Percentiles rank a stretch among this genome's conserved stretches.
phyloP scores from a whole-genome alignment of 2,888 invertebrate genomes.

The Anodontia alba region DNA sequence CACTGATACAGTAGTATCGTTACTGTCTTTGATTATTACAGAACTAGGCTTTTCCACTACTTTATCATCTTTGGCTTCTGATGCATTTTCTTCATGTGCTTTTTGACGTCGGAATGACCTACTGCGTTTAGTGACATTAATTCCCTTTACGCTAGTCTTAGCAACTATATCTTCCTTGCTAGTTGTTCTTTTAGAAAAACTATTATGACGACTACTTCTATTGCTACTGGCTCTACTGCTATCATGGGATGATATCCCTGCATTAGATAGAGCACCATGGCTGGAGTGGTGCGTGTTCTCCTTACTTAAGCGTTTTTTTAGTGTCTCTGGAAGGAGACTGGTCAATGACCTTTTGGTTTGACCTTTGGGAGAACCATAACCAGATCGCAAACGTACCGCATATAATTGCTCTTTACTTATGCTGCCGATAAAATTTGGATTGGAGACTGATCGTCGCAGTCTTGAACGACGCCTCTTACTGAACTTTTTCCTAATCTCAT shows the following conservation, averaged over 20 bases:
- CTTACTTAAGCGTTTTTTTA: conserved; percentile 61
- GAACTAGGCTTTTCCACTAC: background rate
- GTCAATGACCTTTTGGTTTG: conserved; percentile 64
- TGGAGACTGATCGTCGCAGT: conserved; percentile 76
- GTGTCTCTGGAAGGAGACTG: conserved; percentile 60
- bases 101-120: conserved; percentile 74
- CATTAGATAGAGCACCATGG: conserved; percentile 47
- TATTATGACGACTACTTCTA: conserved; percentile 61
- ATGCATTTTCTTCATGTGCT: conserved; percentile 28
- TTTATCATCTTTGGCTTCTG: background rate
- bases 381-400: conserved; percentile 60
- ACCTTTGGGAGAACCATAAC: conserved; percentile 41
- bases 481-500: conserved; percentile 61
- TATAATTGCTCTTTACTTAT: conserved; percentile 72
- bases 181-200: conserved; percentile 46
- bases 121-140: conserved; percentile 72
- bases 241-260: conserved; percentile 40
- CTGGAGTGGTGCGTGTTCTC: conserved; percentile 59
- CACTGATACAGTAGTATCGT: background rate
- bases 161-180: conserved; percentile 63
- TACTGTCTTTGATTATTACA: background rate
- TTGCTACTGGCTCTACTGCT: conserved; percentile 50
- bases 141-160: conserved; percentile 69
- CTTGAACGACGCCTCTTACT: conserved; percentile 51
- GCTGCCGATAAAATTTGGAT: conserved; percentile 78